Conservation (phyloP, 2,888 invertebrate genomes). For the Beris chalybata region DNA sequence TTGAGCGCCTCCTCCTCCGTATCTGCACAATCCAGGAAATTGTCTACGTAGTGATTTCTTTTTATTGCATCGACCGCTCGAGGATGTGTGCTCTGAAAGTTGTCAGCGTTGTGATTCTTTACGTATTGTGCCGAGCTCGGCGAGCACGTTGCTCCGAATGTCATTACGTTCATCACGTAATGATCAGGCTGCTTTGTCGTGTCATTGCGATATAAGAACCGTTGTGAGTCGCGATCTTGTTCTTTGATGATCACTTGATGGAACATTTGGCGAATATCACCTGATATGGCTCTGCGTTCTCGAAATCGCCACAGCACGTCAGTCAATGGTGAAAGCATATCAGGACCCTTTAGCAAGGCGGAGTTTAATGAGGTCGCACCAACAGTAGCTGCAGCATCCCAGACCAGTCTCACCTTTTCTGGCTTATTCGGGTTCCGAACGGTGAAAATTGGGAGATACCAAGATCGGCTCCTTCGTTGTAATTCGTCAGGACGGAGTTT, state of each 20-base stretch:
- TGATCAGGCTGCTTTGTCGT: conserved; percentile 30
- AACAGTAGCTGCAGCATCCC: too few relatives aligned
- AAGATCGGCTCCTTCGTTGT: too few relatives aligned
- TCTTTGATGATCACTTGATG: conserved; percentile 15
- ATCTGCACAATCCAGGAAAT: conserved; percentile 43
- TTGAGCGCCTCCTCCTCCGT: conserved; percentile 40
- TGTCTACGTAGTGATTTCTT: conserved; percentile 45
- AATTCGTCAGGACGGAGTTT: too few relatives aligned
- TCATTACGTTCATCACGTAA: conserved; percentile 40
- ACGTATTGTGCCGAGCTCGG: conserved; percentile 37
- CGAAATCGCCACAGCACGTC: too few relatives aligned
- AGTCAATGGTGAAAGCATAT: too few relatives aligned
- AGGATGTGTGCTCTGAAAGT: conserved; percentile 38
- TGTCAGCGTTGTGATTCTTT: conserved; percentile 43
- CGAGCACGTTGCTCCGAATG: conserved; percentile 41
- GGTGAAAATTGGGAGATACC: too few relatives aligned
- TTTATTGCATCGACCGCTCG: conserved; percentile 42
- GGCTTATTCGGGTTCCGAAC: too few relatives aligned
- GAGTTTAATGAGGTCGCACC: too few relatives aligned
- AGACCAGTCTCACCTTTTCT: too few relatives aligned
- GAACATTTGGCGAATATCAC: conserved; percentile 26
- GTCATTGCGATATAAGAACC: conserved; percentile 6
- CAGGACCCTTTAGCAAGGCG: too few relatives aligned
- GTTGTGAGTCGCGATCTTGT: conserved; percentile 33
- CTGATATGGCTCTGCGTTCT: not conserved